A percentile compares a stretch with the other conserved stretches of the same genome.
phyloP scores from a whole-genome alignment of 2,113 vertebrate species.

The Saiga tatarica region DNA sequence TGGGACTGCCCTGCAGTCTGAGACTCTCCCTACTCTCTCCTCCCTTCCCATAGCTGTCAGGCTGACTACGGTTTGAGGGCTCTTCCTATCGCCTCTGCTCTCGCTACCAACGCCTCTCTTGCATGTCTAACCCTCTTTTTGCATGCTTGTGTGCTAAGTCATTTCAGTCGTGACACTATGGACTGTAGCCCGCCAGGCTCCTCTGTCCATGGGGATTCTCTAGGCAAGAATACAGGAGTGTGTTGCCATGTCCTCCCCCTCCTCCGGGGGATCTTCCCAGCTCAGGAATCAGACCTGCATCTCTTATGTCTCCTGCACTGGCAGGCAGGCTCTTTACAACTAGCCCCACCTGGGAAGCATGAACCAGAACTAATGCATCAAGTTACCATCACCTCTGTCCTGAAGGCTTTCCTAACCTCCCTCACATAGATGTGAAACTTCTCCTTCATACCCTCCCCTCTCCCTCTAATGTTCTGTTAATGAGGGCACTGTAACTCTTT shows the following conservation, averaged over 20 bases:
- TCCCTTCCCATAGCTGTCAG: neutral
- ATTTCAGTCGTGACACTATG: neutral
- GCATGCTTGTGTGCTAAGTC: neutral
- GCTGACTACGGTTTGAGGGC: neutral
- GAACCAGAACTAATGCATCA: neutral
- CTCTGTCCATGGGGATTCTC: neutral
- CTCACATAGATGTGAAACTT: neutral
- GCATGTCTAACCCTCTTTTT: neutral
- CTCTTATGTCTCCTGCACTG: neutral
- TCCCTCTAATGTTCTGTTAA: neutral
- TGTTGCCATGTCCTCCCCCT: neutral
- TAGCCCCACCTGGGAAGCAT: neutral
- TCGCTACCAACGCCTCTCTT: neutral
- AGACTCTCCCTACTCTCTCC: neutral
- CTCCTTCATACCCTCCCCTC: neutral
- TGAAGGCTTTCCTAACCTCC: neutral
- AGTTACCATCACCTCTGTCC: neutral
- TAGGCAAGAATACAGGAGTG: neutral
- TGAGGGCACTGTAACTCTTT: neutral
- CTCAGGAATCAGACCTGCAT: neutral
- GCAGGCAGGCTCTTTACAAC: neutral
- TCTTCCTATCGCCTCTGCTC: neutral
- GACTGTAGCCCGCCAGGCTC: accelerated
- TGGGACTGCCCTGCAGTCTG: neutral
- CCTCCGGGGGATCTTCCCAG: neutral